Percentiles rank a stretch among this genome's conserved stretches.
These are phyloP conservation scores for Dryomyza anilis DNA, from an alignment of 2,888 invertebrate species.

Conservation along the genomic window DNA sequence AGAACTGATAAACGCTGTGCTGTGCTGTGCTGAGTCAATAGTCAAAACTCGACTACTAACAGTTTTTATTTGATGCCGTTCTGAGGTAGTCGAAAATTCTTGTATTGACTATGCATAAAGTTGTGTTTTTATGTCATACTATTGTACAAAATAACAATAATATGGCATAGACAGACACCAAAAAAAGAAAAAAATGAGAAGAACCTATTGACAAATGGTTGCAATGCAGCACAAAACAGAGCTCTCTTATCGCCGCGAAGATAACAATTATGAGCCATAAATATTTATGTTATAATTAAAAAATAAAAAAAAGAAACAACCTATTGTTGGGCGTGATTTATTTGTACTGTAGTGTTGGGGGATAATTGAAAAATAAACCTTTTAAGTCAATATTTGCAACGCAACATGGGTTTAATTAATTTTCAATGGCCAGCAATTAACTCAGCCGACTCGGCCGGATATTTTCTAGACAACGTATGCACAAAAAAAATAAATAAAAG, in stretches of 20 bases:
- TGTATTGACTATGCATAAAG: background rate
- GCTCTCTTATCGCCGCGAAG: too few species aligned
- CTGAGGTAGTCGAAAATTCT: background rate
- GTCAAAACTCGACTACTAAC: background rate
- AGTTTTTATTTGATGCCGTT: background rate
- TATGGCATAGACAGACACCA: background rate
- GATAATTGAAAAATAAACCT: background rate
- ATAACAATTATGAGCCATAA: background rate
- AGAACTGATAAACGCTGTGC: background rate
- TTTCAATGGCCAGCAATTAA: too few species aligned
- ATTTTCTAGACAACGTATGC: too few species aligned
- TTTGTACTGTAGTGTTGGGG: background rate
- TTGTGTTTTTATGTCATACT: background rate
- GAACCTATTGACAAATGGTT: too few species aligned
- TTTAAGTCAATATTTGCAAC: background rate
- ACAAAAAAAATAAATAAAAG: too few species aligned
- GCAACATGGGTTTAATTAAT: too few species aligned
- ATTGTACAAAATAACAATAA: too few species aligned
- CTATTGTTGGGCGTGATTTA: background rate
- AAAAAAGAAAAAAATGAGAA: background rate
- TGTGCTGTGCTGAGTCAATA: background rate
- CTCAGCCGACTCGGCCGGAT: too few species aligned
- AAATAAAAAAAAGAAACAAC: too few species aligned
- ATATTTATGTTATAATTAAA: too few species aligned
- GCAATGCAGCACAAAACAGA: too few species aligned